A percentile compares a stretch with the other conserved stretches of the same genome.
Evolutionary conservation across 2,888 invertebrate genomes (phyloP).

Genomic region (Subacronicta megacephala): DNA sequence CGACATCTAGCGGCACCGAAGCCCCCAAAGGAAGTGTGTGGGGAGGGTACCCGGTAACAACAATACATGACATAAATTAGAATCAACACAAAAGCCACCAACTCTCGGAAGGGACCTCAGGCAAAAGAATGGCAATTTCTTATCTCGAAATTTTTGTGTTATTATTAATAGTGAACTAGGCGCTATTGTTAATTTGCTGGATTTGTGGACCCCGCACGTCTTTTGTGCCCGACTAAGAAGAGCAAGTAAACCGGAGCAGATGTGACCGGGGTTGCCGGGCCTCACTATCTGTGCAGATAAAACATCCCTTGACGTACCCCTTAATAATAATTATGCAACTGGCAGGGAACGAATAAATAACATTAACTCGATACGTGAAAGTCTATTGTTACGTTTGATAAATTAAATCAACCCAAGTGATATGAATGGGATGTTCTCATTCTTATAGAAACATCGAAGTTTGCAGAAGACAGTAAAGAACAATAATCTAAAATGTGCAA

Average conservation of each 20-base stretch:
- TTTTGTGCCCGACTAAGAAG: slow-evolving; percentile 69
- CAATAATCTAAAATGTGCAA: slow-evolving; percentile 68
- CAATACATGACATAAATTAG: slow-evolving; percentile 89
- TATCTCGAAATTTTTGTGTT: slow-evolving; percentile 81
- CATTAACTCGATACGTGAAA: slow-evolving; percentile 49
- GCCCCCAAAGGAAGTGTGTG: slow-evolving; percentile 85
- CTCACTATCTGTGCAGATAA: slow-evolving; percentile 71
- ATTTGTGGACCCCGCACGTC: slow-evolving; percentile 70
- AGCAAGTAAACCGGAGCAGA: slow-evolving; percentile 83
- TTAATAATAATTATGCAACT: slow-evolving; percentile 71
- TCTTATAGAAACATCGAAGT: slow-evolving; percentile 29
- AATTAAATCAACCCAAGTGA: slow-evolving; percentile 61
- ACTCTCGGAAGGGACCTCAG: slow-evolving; percentile 86
- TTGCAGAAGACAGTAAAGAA: slow-evolving; percentile 41
- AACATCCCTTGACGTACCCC: slow-evolving; percentile 69
- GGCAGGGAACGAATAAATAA: slow-evolving; percentile 56
- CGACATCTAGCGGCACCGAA: slow-evolving; percentile 73
- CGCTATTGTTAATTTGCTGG: slow-evolving; percentile 82
- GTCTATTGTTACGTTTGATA: slow-evolving; percentile 55
- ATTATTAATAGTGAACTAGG: slow-evolving; percentile 82
- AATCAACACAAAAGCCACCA: slow-evolving; percentile 86
- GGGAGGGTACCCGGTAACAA: slow-evolving; percentile 82
- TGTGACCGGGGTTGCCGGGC: slow-evolving; percentile 67
- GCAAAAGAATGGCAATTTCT: slow-evolving; percentile 88
- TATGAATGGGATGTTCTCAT: slow-evolving; percentile 21